phyloP scores from a whole-genome alignment of 2,888 invertebrate species.

The Perdita meconis region DNA sequence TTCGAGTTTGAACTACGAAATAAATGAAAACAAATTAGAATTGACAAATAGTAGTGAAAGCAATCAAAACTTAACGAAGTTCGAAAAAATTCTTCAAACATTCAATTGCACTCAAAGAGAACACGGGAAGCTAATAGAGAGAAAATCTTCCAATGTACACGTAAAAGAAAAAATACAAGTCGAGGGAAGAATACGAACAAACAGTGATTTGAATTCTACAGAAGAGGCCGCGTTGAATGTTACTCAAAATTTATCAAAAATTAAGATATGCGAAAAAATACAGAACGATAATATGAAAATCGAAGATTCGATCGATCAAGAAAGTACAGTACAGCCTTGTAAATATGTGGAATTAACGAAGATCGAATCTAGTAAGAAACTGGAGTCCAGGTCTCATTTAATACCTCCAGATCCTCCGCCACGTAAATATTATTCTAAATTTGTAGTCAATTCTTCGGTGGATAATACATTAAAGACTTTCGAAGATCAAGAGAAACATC shows the following conservation, averaged over 20 bases:
- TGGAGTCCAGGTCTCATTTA: conserved; percentile 82
- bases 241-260: conserved; percentile 40
- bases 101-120: conserved; percentile 43
- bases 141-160: conserved; percentile 43
- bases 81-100: conserved; percentile 61
- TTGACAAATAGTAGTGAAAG: conserved; percentile 67
- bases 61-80: conserved; percentile 63
- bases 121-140: conserved; percentile 51
- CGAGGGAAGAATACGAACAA: conserved; percentile 16
- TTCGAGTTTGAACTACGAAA: conserved; percentile 53
- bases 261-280: conserved; percentile 33
- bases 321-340: conserved; percentile 49
- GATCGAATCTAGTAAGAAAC: conserved; percentile 75
- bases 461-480: conserved; percentile 41
- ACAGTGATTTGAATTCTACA: conserved; percentile 24
- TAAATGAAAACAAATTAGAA: conserved; percentile 71
- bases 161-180: conserved; percentile 20
- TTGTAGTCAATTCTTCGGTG: conserved; percentile 52
- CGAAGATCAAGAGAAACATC: conserved; percentile 66
- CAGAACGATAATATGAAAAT: conserved; percentile 42
- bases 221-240: conserved; percentile 50
- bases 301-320: conserved; percentile 29
- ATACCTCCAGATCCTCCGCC: conserved; percentile 85
- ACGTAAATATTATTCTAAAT: conserved; percentile 83
- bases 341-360: conserved; percentile 61